Base-by-base conservation (phyloP, 2,888 invertebrate species). In the Atherix ibis region DNA sequence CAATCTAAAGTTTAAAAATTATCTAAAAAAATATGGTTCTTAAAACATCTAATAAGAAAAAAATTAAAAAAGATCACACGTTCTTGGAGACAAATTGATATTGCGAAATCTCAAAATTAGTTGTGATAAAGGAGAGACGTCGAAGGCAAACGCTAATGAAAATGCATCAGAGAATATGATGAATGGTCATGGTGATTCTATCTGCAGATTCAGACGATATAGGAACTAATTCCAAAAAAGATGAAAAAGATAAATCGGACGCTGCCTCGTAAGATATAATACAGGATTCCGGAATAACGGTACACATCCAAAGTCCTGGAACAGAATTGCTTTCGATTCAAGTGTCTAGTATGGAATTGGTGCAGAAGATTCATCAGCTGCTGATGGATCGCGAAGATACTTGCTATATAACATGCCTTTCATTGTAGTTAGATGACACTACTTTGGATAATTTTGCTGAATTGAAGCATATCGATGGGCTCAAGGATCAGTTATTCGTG, bases 341-440 rank as follows among this genome's bases (percentile, higher is more conserved):
- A 67, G 84, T 97, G 29, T 92, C 91, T 15, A 91, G 92, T 55
- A 91, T 94, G 83, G 94, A 98, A 58, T 66, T 98, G 44, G 95
- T 98, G 2, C 83, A 83, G 65, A 98, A 98, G 68, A 92, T 98
- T 40, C 95, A 97, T 59, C 97, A 98, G 64, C 70, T 97, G 41
- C 64, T 98, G 32, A 94, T 97, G 88, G 98, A 98, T 56, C 73
- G 95, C 17, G 98, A 98, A 61, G 94, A 97, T 55, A 95, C 97
- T 0, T 98, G 97, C 52, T 95, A 97, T 55, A 73, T 97, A 35
- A 98, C 98, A 2, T 98, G 98, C 56, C 98, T 98, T 61, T 92
- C 92, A 0, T 68, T 98, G 32, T 94, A 95, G 62, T 66, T 97
- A 31, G 91, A 97, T 51, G 89, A 89, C 22, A 77, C 78, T 35